A percentile compares a stretch with the other conserved stretches of the same genome.
Evolutionary conservation across 2,888 invertebrate genomes (phyloP).

Genomic region (Heterodera filipjevi): DNA sequence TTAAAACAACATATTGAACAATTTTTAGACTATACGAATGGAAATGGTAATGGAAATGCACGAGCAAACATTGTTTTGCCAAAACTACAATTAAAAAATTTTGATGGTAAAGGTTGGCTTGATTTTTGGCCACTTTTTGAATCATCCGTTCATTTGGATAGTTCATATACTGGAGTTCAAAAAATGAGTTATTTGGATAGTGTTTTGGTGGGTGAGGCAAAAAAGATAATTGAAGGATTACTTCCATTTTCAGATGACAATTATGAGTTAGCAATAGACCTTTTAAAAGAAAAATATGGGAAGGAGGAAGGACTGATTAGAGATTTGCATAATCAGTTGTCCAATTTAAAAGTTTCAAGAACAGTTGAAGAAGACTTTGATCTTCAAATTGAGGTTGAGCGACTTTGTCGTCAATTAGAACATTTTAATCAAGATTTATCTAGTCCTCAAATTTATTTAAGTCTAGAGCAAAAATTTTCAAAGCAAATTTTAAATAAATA

Average conservation of each 20-base stretch:
- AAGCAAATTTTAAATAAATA: background rate
- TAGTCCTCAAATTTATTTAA: background rate
- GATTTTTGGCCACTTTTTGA: constrained; percentile 5
- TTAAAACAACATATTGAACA: too few relatives aligned
- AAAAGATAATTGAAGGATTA: constrained; percentile 7
- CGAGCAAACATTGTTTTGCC: background rate
- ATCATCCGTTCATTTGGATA: background rate
- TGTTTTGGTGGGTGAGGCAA: background rate
- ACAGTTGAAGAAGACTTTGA: background rate
- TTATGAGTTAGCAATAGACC: background rate
- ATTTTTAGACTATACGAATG: too few relatives aligned
- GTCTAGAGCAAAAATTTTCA: background rate
- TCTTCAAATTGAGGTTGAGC: background rate
- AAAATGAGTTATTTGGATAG: constrained; percentile 6
- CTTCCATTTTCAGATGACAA: background rate
- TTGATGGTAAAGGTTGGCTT: background rate
- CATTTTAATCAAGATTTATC: background rate
- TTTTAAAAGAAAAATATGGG: constrained; percentile 11
- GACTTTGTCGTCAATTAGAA: background rate
- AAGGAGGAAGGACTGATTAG: background rate
- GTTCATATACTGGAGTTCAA: background rate
- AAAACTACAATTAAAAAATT: constrained; percentile 7
- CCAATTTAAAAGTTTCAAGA: background rate
- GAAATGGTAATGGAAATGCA: too few relatives aligned
- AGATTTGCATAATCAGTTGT: background rate